phyloP scores from a whole-genome alignment of 2,797 vertebrate genomes.

The Peromyscus aztecus region DNA sequence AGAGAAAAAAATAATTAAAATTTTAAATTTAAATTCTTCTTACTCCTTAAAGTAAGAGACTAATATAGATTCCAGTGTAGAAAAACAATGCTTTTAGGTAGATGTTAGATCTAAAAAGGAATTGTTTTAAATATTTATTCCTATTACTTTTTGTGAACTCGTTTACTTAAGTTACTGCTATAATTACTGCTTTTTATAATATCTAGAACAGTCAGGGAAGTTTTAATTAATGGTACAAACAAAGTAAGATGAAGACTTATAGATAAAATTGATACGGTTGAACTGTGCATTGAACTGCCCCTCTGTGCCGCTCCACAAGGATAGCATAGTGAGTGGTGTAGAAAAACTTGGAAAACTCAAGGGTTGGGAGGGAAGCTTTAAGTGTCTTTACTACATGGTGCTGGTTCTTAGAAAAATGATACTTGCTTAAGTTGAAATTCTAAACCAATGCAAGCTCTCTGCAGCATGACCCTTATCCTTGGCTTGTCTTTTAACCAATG shows the following conservation, averaged over 20 bases:
- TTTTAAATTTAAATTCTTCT: background rate
- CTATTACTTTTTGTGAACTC: conserved; percentile 3
- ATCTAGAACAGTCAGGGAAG: background rate
- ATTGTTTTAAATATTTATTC: conserved; percentile 13
- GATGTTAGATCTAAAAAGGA: background rate
- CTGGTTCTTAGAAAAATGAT: background rate
- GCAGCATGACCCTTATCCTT: background rate
- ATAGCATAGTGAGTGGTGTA: background rate
- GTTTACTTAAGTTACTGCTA: background rate
- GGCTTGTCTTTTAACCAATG: background rate
- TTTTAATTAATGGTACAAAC: conserved; percentile 9
- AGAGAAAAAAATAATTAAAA: background rate
- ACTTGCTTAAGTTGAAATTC: background rate
- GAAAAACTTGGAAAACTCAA: background rate
- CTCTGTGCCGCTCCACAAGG: background rate
- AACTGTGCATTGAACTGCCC: background rate
- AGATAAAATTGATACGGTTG: background rate
- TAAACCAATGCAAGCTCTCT: background rate
- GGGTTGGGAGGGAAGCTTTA: background rate
- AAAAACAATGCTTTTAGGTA: conserved; percentile 26
- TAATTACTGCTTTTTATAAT: background rate
- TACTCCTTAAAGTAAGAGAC: background rate
- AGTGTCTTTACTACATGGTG: background rate
- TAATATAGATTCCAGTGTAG: background rate
- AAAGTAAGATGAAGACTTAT: background rate